Percentiles rank a stretch among this genome's conserved stretches.
These are phyloP conservation scores for Oplegnathus fasciatus DNA, from an alignment of 2,113 vertebrate genomes.

Conservation along the genomic window DNA sequence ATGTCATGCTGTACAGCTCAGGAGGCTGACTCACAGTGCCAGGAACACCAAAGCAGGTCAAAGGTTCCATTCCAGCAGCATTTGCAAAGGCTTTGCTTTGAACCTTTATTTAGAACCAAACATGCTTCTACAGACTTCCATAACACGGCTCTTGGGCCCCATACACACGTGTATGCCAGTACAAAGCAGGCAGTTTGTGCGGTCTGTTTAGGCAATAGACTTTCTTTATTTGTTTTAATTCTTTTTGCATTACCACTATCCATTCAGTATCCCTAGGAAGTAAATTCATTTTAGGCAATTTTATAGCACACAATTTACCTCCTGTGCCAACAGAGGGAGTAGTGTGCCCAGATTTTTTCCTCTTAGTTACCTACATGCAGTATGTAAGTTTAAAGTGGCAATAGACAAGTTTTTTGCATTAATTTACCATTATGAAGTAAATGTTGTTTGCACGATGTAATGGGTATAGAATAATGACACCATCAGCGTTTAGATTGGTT, in stretches of 20 bases:
- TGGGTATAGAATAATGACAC: too few relatives aligned
- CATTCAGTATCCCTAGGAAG: background rate
- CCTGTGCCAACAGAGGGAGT: background rate
- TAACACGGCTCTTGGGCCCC: background rate
- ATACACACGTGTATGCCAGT: background rate
- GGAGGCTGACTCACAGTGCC: background rate
- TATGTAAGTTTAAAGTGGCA: too few relatives aligned
- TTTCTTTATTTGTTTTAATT: too few relatives aligned
- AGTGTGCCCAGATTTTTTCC: too few relatives aligned
- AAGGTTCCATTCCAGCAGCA: constrained; percentile 14
- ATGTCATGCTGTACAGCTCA: constrained; percentile 1
- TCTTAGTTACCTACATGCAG: too few relatives aligned
- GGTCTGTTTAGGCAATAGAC: too few relatives aligned
- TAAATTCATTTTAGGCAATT: background rate
- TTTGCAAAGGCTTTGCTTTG: background rate
- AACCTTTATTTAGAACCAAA: background rate
- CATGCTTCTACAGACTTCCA: background rate
- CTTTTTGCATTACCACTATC: background rate
- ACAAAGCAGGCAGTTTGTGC: background rate
- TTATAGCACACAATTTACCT: background rate
- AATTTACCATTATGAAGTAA: too few relatives aligned
- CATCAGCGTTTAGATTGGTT: too few relatives aligned
- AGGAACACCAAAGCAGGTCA: constrained; percentile 9
- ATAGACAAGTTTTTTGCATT: too few relatives aligned
- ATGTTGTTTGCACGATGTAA: too few relatives aligned